Conservation (phyloP, 1,140 invertebrate genomes). For the Drosophila yakuba region DNA sequence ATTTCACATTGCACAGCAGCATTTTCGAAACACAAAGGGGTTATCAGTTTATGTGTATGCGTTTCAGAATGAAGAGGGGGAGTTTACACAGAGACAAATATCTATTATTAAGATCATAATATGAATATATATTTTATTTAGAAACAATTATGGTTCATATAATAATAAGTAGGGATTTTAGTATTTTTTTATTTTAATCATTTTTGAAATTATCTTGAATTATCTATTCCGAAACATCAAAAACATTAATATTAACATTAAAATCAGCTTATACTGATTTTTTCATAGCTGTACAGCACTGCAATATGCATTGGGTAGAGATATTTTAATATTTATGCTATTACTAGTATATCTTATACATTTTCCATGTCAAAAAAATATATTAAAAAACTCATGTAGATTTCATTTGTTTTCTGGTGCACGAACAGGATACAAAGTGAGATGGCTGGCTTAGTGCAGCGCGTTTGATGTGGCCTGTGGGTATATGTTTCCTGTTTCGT, state of each 20-base stretch:
- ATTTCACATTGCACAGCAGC: conserved; percentile 28
- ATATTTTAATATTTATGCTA: too few relatives aligned
- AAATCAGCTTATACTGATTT: too few relatives aligned
- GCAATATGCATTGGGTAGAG: too few relatives aligned
- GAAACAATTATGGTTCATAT: too few relatives aligned
- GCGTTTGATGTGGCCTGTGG: conserved; percentile 49
- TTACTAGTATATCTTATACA: neutral
- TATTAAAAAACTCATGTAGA: neutral
- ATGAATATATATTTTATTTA: too few relatives aligned
- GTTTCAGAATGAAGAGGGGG: neutral
- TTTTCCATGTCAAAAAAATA: neutral
- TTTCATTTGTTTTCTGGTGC: neutral
- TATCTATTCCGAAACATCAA: too few relatives aligned
- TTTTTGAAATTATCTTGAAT: too few relatives aligned
- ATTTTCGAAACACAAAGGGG: conserved; percentile 12
- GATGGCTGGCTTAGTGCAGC: conserved; percentile 29
- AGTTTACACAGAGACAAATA: neutral
- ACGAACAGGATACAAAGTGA: conserved; percentile 18
- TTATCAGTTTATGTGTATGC: conserved; percentile 4
- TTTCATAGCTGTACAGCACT: too few relatives aligned
- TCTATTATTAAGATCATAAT: too few relatives aligned
- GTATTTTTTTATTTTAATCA: too few relatives aligned
- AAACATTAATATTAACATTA: too few relatives aligned
- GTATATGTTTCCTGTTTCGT: conserved; percentile 24
- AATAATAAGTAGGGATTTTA: too few relatives aligned